These are phyloP conservation scores for Paracentrotus lividus DNA, from an alignment of 53 echinoderm and acorn worm genomes.

Conservation along the genomic window DNA sequence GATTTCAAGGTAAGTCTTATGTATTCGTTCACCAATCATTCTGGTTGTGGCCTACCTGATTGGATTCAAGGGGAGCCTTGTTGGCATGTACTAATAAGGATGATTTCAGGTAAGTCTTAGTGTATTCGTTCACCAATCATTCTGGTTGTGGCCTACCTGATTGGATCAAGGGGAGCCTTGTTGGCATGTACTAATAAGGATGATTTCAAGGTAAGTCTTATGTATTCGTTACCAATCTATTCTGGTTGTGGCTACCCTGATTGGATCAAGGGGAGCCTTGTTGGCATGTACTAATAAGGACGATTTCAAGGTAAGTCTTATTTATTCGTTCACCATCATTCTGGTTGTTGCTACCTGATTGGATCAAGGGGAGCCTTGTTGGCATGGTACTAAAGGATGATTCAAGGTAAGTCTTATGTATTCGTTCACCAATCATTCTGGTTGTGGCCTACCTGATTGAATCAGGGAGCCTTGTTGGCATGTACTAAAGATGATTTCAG, in stretches of 20 bases:
- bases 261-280: conserved; percentile 83
- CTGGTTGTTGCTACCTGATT: conserved; percentile 91
- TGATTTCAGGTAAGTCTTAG: conserved; percentile 68
- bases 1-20: no score
- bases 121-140: conserved; percentile 86
- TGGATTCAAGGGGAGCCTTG: conserved; percentile 80
- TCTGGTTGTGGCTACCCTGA: conserved; percentile 88
- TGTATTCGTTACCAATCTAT: conserved; percentile 32
- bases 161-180: conserved; percentile 83
- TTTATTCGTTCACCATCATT: conserved; percentile 80
- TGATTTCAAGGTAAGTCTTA: conserved; percentile 91
- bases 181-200: conserved; percentile 88
- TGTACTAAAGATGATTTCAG: no score
- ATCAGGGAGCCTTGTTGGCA: no score
- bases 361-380: conserved; percentile 85
- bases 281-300: conserved; percentile 88
- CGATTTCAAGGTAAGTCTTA: conserved; percentile 91
- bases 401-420: conserved; percentile 80
- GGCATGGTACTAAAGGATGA: conserved; percentile 91
- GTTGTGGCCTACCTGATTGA: conserved; percentile 90
- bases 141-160: conserved; percentile 89
- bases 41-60: no score
- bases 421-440: conserved; percentile 88
- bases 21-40: no score
- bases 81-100: conserved; percentile 86